Base-by-base conservation (phyloP, 1,140 invertebrate genomes). In the Aplysia californica region DNA sequence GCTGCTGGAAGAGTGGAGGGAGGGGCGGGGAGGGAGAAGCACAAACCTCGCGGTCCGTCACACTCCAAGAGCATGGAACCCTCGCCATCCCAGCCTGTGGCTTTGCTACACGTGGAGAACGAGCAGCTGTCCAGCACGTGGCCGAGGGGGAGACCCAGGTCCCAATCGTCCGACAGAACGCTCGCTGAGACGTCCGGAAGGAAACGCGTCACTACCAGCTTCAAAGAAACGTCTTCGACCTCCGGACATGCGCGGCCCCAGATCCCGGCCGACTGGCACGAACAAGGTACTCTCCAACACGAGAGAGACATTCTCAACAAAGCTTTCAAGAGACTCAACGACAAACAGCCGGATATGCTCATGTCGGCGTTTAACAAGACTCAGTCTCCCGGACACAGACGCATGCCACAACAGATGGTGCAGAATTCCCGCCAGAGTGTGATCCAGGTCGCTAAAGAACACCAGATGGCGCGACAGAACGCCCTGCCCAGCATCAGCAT, bases 41-140 rank as follows among this genome's bases (percentile, higher is more conserved):
- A 36, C 3, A 4, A n/a, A 18, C 33, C 50, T 2, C 23, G 31
- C 33, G 31, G 59, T 20, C 21, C 21, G 1, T 1, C 23, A 21
- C 72, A 64, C 39, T 75, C 59, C 20, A 65, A 66, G 29, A 44
- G 59, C 31, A 35, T 44, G 6, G 72, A 75, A 21, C 72, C 61
- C 10, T 44, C 61, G 10, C 5, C 38, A 33, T 38, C 59, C 20
- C 59, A 21, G 20, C 61, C 59, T 4, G 26, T 75, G 6, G 72
- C 72, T n/a, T 65, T 35, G 4, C 55, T 75, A 15, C 35, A 41
- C 23, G 72, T 75, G 4, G 72, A 75, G 41, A 66, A 75, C 29
- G 72, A 75, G 61, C 59, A 75, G 56, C 39, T 75, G 26, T 65
- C 72, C 23, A 75, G 72, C 41, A 75, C 72, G 15, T 75, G 72